A percentile compares a stretch with the other conserved stretches of the same genome.
Conservation (phyloP, 2,797 vertebrate species). For the Salarias fasciatus region DNA sequence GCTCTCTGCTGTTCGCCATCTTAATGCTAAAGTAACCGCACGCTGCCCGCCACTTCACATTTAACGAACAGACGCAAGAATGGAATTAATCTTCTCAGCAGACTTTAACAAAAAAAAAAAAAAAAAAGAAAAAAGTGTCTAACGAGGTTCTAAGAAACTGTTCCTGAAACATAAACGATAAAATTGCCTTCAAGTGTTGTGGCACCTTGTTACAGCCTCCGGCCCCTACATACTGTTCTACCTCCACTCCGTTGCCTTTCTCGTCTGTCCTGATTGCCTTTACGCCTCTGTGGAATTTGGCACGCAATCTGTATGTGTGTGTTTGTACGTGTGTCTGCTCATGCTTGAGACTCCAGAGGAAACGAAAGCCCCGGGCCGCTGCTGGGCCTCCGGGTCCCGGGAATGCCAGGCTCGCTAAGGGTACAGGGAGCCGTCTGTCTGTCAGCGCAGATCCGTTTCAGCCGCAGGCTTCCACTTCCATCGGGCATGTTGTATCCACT, state of each 20-base stretch:
- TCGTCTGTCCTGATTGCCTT: slow-evolving; percentile 73
- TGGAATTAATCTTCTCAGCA: too few relatives aligned
- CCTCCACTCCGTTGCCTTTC: slow-evolving; percentile 54
- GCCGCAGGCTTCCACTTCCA: slow-evolving; percentile 56
- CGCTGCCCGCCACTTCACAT: too few relatives aligned
- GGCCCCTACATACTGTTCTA: slow-evolving; percentile 36
- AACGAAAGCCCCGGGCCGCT: slow-evolving; percentile 53
- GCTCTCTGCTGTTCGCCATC: not conserved
- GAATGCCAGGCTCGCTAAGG: slow-evolving; percentile 68
- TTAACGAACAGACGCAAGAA: too few relatives aligned
- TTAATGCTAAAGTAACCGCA: not conserved
- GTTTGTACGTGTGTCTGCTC: slow-evolving; percentile 60
- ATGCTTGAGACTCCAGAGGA: slow-evolving; percentile 56
- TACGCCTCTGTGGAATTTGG: slow-evolving; percentile 72
- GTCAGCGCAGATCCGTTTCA: slow-evolving; percentile 70
- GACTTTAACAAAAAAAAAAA: too few relatives aligned
- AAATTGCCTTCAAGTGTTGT: slow-evolving; percentile 20
- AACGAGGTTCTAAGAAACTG: too few relatives aligned
- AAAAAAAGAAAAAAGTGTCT: too few relatives aligned
- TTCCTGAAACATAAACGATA: not conserved
- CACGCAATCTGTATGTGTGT: slow-evolving; percentile 47
- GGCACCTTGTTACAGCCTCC: slow-evolving; percentile 29
- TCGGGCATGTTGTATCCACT: slow-evolving; percentile 49
- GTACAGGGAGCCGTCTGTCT: slow-evolving; percentile 73
- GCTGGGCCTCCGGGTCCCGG: slow-evolving; percentile 56